Evolutionary conservation across 2,113 vertebrate genomes (phyloP).

Genomic region (Serilophus lunatus): DNA sequence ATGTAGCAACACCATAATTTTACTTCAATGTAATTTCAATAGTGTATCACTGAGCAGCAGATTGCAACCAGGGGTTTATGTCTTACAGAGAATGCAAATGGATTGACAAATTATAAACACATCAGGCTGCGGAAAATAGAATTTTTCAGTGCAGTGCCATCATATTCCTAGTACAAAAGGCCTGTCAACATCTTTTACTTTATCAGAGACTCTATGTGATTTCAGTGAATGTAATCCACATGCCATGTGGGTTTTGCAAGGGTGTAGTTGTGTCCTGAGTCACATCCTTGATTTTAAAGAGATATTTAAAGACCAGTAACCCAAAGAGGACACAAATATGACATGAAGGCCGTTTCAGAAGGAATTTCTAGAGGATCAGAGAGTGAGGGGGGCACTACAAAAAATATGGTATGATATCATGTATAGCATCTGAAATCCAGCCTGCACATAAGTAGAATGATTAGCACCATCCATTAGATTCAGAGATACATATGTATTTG

Average conservation of each 20-base stretch:
- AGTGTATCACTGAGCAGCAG: background rate
- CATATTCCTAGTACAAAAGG: background rate
- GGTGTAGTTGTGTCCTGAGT: rapidly evolving
- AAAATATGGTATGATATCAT: background rate
- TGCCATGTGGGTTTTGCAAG: background rate
- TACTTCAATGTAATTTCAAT: background rate
- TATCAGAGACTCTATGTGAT: background rate
- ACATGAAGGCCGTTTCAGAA: background rate
- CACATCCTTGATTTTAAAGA: background rate
- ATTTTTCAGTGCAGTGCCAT: background rate
- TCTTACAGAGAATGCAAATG: background rate
- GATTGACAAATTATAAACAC: background rate
- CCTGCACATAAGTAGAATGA: background rate
- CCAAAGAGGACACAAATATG: background rate
- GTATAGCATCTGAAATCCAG: background rate
- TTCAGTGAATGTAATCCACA: background rate
- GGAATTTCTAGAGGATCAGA: background rate
- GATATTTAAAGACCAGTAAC: background rate
- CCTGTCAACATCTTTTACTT: background rate
- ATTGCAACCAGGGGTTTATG: background rate
- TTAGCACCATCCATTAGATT: background rate
- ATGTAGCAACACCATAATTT: background rate
- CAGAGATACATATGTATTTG: background rate
- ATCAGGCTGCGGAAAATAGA: background rate
- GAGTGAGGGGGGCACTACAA: background rate